These are phyloP conservation scores for Tupiocoris notatus DNA, from an alignment of 2,888 invertebrate genomes.

Conservation along the genomic window DNA sequence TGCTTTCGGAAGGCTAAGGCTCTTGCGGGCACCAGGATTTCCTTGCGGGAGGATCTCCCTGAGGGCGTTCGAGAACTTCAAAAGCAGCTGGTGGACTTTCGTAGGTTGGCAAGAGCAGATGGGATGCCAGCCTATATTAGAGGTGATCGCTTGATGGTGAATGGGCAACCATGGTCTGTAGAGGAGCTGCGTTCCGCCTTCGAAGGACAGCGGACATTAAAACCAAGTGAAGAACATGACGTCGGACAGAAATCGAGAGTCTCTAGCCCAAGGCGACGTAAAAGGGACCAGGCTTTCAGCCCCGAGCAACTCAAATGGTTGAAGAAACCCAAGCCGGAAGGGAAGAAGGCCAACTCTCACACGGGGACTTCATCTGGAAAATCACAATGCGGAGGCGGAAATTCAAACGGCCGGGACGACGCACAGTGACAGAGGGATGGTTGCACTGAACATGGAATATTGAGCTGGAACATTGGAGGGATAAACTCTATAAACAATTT, in stretches of 20 bases:
- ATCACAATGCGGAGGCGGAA: no score
- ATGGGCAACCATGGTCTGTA: neutral
- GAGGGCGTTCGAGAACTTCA: neutral
- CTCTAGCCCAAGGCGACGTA: neutral
- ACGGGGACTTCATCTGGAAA: no score
- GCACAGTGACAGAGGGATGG: neutral
- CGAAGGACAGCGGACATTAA: neutral
- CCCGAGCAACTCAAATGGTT: neutral
- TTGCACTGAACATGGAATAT: neutral
- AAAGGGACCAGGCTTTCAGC: neutral
- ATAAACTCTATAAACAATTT: neutral
- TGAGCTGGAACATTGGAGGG: neutral
- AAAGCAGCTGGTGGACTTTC: neutral
- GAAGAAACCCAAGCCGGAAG: no score
- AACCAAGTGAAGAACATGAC: neutral
- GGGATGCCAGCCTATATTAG: conserved; percentile 7
- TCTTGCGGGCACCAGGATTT: conserved; percentile 6
- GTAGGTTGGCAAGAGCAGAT: neutral
- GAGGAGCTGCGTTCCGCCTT: conserved; percentile 3
- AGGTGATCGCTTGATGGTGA: conserved; percentile 1
- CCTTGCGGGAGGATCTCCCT: conserved; percentile 1
- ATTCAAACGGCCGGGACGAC: neutral
- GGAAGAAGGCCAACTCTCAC: no score
- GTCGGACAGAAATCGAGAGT: no score
- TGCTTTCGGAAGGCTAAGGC: conserved; percentile 2